These are phyloP conservation scores for Euura lappo DNA, from an alignment of 1,140 invertebrate genomes.

Conservation along the genomic window DNA sequence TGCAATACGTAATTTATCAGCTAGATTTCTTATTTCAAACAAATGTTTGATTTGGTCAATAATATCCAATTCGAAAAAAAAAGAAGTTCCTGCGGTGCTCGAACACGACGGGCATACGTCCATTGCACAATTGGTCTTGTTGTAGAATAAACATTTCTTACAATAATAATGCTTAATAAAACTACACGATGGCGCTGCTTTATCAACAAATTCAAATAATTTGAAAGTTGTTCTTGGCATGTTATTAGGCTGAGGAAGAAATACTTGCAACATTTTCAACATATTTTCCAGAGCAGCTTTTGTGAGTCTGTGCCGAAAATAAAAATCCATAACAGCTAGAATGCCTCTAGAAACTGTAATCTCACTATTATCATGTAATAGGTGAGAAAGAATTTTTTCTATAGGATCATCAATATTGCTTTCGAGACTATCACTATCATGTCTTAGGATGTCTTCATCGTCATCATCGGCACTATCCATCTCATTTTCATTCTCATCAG, in stretches of 20 bases:
- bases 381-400: no score
- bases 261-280: slow-evolving; percentile 12
- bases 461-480: neutral
- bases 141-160: slow-evolving; percentile 17
- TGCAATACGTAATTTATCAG: neutral
- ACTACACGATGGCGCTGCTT: neutral
- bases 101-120: neutral
- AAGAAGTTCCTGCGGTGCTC: neutral
- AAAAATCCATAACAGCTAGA: slow-evolving; percentile 13
- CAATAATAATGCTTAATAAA: slow-evolving; percentile 22
- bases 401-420: slow-evolving; percentile 10
- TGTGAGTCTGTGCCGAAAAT: slow-evolving; percentile 15
- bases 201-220: neutral
- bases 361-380: neutral
- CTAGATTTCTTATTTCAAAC: slow-evolving; percentile 1
- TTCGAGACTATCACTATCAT: slow-evolving; percentile 13
- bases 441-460: slow-evolving; percentile 8
- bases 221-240: slow-evolving; percentile 7
- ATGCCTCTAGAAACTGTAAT: slow-evolving; percentile 14
- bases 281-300: slow-evolving; percentile 18
- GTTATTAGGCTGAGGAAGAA: slow-evolving; percentile 1
- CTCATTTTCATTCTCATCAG: no score
- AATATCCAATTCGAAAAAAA: slow-evolving; percentile 10
- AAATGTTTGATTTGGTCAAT: neutral
- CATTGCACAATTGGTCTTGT: neutral